A percentile compares a stretch with the other conserved stretches of the same genome.
Evolutionary conservation across 2,113 vertebrate genomes (phyloP).

Genomic region (Carassius carassius): DNA sequence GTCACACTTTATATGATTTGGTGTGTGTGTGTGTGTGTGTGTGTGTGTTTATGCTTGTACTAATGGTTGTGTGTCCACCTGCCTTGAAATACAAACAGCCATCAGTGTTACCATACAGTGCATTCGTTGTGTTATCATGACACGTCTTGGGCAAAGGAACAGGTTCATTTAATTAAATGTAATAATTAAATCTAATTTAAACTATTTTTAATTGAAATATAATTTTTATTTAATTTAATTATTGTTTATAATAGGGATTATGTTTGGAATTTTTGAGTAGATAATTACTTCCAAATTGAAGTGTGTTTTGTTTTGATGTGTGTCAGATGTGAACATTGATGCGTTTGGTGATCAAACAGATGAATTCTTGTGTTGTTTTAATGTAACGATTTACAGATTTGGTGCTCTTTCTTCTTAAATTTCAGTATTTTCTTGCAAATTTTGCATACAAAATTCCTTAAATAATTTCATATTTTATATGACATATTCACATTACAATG

Average conservation of each 20-base stretch:
- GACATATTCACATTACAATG: background rate
- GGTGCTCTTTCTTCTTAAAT: conserved; percentile 37
- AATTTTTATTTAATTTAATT: background rate
- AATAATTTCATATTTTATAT: too few relatives aligned
- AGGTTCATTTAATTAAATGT: background rate
- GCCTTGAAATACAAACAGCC: background rate
- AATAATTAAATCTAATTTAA: too few relatives aligned
- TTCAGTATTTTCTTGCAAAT: background rate
- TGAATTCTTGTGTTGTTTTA: background rate
- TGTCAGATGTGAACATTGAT: background rate
- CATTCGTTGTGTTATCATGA: background rate
- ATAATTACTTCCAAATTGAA: background rate
- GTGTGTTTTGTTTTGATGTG: background rate
- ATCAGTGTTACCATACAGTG: background rate
- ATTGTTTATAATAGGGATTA: background rate
- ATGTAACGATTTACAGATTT: conserved; percentile 46
- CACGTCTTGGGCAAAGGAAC: background rate
- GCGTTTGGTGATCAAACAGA: background rate
- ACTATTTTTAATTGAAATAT: too few relatives aligned
- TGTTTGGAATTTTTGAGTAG: background rate
- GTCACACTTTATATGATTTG: conserved; percentile 66
- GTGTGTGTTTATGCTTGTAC: too few relatives aligned
- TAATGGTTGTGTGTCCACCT: background rate
- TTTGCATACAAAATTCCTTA: background rate
- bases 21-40: background rate